Conservation (phyloP, 1,140 invertebrate genomes). For the Halesus radiatus region DNA sequence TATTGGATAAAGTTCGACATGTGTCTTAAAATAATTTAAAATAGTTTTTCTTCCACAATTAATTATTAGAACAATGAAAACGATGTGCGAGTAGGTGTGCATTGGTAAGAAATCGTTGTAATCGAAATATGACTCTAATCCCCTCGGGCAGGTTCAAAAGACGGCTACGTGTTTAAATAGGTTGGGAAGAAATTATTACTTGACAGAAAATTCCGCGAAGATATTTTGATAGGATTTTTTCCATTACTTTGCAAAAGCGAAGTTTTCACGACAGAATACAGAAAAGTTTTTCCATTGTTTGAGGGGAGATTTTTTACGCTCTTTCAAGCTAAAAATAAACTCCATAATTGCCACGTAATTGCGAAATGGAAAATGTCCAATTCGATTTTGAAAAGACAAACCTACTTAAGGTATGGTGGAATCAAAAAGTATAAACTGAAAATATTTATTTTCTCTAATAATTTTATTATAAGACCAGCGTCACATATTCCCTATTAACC, state of each 20-base stretch:
- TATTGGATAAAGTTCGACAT: too few species aligned
- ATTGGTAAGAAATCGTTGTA: background rate
- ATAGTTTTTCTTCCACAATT: too few species aligned
- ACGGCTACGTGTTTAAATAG: background rate
- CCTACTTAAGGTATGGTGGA: too few species aligned
- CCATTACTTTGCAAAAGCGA: background rate
- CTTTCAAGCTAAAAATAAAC: background rate
- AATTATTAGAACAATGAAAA: too few species aligned
- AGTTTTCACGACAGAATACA: background rate
- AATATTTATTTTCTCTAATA: too few species aligned
- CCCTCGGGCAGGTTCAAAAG: constrained; percentile 8
- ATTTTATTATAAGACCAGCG: too few species aligned
- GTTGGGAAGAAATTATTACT: constrained; percentile 12
- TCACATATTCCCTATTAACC: too few species aligned
- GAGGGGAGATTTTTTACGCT: background rate
- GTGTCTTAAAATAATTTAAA: too few species aligned
- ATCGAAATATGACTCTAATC: background rate
- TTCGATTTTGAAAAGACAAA: background rate
- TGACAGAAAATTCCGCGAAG: constrained; percentile 13
- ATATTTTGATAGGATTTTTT: constrained; percentile 33
- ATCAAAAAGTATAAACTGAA: too few species aligned
- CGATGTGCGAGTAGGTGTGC: too few species aligned
- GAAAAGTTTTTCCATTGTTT: constrained; percentile 34
- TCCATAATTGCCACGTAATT: constrained; percentile 2
- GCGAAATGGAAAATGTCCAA: background rate